Conservation (phyloP, 2,113 vertebrate species). For the Plestiodon gilberti region DNA sequence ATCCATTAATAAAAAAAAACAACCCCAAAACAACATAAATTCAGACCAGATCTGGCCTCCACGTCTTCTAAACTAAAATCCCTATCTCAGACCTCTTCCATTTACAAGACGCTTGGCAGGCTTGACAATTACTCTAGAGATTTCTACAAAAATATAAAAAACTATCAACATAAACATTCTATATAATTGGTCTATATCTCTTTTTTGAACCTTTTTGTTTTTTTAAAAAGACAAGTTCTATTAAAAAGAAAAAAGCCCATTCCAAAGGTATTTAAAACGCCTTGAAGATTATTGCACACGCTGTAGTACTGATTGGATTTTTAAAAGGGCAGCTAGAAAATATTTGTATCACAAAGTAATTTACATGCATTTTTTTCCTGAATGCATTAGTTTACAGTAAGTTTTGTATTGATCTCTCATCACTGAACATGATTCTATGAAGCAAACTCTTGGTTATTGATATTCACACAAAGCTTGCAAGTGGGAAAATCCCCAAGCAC, state of each 20-base stretch:
- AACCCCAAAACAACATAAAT: not conserved
- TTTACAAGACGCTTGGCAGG: constrained; percentile 48
- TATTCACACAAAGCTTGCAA: constrained; percentile 43
- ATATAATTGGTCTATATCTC: constrained; percentile 72
- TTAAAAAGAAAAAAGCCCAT: constrained; percentile 55
- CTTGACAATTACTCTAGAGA: constrained; percentile 65
- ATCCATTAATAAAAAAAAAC: not conserved
- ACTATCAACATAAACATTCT: constrained; percentile 74
- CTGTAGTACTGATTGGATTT: constrained; percentile 57
- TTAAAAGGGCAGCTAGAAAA: constrained; percentile 72
- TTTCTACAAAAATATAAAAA: constrained; percentile 76
- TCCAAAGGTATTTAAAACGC: constrained; percentile 62
- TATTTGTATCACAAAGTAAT: constrained; percentile 52
- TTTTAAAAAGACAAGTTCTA: constrained; percentile 64
- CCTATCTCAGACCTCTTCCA: constrained; percentile 41
- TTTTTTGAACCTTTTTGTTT: constrained; percentile 68
- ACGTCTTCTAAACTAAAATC: constrained; percentile 41
- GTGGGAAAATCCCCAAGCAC: constrained; percentile 19
- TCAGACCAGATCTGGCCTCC: constrained; percentile 41
- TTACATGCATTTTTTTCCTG: constrained; percentile 64
- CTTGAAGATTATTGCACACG: constrained; percentile 50
- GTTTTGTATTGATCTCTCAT: constrained; percentile 37
- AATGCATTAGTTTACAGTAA: constrained; percentile 40
- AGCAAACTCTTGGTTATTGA: constrained; percentile 44
- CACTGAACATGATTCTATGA: constrained; percentile 25